Evolutionary conservation across 2,888 invertebrate genomes (phyloP), one percentile per base, ranked within the genome.

Genomic region (Caenorhabditis japonica): DNA sequence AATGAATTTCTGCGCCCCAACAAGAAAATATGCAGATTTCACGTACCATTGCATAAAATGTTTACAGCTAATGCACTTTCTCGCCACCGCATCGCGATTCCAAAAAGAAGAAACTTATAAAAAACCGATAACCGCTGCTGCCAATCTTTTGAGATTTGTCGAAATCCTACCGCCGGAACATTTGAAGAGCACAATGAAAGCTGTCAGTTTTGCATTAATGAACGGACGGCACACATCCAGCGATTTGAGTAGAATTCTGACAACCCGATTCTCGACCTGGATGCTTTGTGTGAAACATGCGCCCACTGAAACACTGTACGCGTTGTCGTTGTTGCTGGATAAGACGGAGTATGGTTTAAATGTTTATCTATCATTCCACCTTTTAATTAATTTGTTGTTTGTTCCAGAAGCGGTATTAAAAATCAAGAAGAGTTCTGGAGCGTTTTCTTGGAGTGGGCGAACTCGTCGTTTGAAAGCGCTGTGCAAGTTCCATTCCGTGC

Each of bases 161-260:
- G 41, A 34, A 4, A 25, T 38, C 36, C 10, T 66, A 12, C 13
- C 52, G 12, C 12, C 27, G 3, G 30, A 21, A 17, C 25, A 27
- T 7, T 12, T 69, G 2, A n/a, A 5, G 0, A 5, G 33, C 15
- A 52, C 47, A 0, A 66, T 66, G 66, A 66, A 56, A 51, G 66
- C 66, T 25, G 51, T 66, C 0, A 66, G 66, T 15, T 66, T 66
- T 13, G 66, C 66, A 3, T 17, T 66, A 17, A 19, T 56, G 27
- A 66, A 51, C 23, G 66, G 66, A 43, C 21, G 56, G 30, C 56
- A 41, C 39, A 44, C 41, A 8, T 0, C 34, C 7, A 4, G 5
- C 0, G 70, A 56, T 7, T 8, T 30, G 1, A 34, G 41, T 8
- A 36, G 41, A 12, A 13, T 66, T 8, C 27, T 66, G 0, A 19